Conservation (phyloP, 2,113 vertebrate genomes). For the Erythrocercus mccallii region DNA sequence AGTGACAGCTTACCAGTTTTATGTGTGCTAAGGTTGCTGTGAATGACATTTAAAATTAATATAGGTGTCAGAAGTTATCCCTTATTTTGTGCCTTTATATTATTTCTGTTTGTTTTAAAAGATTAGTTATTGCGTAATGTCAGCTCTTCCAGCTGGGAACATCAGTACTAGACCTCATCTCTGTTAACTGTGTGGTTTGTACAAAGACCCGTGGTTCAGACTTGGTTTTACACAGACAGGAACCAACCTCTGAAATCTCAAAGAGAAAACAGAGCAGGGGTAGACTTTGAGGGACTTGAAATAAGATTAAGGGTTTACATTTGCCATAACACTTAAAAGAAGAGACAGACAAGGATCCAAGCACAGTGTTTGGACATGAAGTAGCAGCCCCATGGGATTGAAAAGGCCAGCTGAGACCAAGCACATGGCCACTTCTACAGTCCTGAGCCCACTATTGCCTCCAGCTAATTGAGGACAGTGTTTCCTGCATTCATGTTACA, state of each 20-base stretch:
- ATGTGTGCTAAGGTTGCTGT: neutral
- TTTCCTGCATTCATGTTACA: neutral
- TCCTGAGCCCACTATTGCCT: neutral
- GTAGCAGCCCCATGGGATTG: neutral
- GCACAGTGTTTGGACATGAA: neutral
- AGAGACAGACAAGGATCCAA: neutral
- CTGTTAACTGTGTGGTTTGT: neutral
- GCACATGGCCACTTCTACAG: neutral
- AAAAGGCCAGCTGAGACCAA: neutral
- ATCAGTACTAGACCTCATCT: neutral
- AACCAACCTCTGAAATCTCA: neutral
- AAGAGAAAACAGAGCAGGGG: neutral
- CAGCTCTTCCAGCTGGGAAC: neutral
- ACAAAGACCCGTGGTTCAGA: neutral
- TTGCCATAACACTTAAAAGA: neutral
- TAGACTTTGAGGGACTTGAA: neutral
- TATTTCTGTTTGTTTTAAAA: neutral
- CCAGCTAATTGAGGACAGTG: neutral
- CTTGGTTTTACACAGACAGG: neutral
- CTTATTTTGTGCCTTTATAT: neutral
- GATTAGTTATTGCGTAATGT: neutral
- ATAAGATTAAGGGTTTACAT: neutral
- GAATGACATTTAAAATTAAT: neutral
- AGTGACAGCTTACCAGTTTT: neutral
- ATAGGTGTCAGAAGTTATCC: neutral